Base-by-base conservation (phyloP, 1,140 invertebrate genomes). In the Bradynema listronoti region DNA sequence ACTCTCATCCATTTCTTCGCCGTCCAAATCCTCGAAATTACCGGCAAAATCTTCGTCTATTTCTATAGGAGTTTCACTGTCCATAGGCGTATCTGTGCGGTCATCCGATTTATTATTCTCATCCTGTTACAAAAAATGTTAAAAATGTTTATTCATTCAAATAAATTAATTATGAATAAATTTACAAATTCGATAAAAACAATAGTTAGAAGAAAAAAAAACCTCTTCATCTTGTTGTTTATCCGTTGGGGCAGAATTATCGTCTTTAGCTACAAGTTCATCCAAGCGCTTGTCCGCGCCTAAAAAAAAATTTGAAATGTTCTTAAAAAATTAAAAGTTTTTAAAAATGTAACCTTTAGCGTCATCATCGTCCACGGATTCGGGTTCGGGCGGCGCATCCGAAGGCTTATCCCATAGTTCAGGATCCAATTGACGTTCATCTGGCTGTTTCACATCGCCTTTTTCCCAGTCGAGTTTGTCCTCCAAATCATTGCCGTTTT, bases 41-140 rank as follows among this genome's bases (percentile, higher is more conserved):
- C 67, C 73, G 25, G 66, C 69, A 69, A 76, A 76, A 34, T 73
- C 73, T 39, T 77, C 76, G 19, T 77, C 74, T 55, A 78, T 64
- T 46, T 77, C 72, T 22, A 72, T 64, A 1, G 66, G 68, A 33
- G 66, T 42, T 14, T 61, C 57, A 9, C 85, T 85, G 47, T 85
- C 84, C 73, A 85, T 84, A 0, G 89, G 86, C 69, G 90, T 90
- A 60, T 97, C 91, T 25, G 95, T 78, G 79, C 95, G 16, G n/a
- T 60, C 54, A 27, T 55, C 47, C 29, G 61, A 53, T 22, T 51
- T 30, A 4, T 34, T 55, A 41, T 60, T 54, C n/a, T 39, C 39
- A n/a, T 66, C 64, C 6, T 52, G 27, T 29, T 56, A n/a, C n/a
- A n/a, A n/a, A n/a, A n/a, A n/a, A n/a, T n/a, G n/a, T 19, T 19